Base-by-base conservation (phyloP, 2,888 invertebrate genomes). In the Asteroscopus sphinx region DNA sequence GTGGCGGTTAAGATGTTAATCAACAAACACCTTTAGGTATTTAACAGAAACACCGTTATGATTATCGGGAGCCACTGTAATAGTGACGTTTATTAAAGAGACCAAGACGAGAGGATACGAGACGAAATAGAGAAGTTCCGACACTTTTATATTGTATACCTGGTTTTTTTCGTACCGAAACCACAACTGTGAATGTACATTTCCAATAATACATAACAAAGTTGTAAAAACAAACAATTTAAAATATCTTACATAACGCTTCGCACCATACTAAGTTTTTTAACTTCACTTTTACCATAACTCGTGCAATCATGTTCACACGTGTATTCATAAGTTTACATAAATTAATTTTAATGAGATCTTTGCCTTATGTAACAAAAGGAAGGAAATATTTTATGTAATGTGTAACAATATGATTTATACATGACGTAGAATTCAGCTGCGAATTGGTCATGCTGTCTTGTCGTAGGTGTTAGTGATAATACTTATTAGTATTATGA, bases 261-360 rank as follows among this genome's bases (percentile, higher is more conserved):
- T 15, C 30, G 46, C 46, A n/a, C 32, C 21, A 26, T 63, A 41
- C 11, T 33, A 56, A 41, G 39, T 39, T 39, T 63, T 49, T 53
- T 52, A 41, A 60, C 54, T 45, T 51, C 37, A 48, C 62, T 72
- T 59, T 66, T 70, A 54, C 67, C 42, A 59, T 58, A 55, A 40
- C 9, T 40, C 35, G 60, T 42, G 54, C 37, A 61, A 74, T 58
- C 55, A 62, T 40, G 47, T 56, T 42, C 56, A 61, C 75, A 72
- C 54, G 40, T 62, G 67, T 66, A 48, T 21, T 54, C 71, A 36
- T 61, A 35, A 55, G 56, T 66, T 49, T 33, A 72, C 75, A 70
- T 72, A 67, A 49, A 74, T 66, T 74, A 70, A 55, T 52, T 63
- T 54, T 68, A 63, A 71, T 71, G 58, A 68, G 71, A 36, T 32